Conservation (phyloP, 2,888 invertebrate genomes). For the Acanthosoma haemorrhoidale region DNA sequence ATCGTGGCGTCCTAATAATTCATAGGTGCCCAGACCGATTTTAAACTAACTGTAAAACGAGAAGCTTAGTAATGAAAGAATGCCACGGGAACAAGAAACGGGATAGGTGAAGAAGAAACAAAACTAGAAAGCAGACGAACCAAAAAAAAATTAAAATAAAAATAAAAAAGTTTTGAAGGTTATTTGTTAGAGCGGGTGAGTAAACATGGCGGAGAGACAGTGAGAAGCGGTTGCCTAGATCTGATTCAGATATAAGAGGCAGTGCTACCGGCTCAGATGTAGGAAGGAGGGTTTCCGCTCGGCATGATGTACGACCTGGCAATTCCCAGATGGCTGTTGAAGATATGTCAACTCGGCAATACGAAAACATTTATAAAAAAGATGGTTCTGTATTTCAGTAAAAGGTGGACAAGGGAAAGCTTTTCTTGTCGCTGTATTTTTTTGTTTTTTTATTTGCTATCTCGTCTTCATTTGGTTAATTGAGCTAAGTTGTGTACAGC, state of each 20-base stretch:
- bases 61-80: too few species aligned
- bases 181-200: slow-evolving; percentile 2
- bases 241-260: neutral
- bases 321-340: neutral
- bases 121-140: neutral
- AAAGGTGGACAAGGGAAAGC: neutral
- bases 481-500: too few species aligned
- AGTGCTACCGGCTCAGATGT: slow-evolving; percentile 11
- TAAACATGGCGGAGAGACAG: neutral
- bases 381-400: neutral
- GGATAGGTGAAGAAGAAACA: neutral
- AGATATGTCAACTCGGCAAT: neutral
- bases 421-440: neutral
- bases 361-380: slow-evolving; percentile 4
- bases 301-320: slow-evolving; percentile 4
- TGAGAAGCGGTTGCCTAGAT: neutral
- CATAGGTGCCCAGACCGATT: too few species aligned
- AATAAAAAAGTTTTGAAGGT: neutral
- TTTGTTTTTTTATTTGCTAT: too few species aligned
- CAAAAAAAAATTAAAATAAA: neutral
- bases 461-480: neutral
- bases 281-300: neutral
- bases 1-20: too few species aligned
- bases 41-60: too few species aligned
- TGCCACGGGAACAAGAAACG: too few species aligned